A percentile compares a stretch with the other conserved stretches of the same genome.
Conservation (phyloP, 1,140 invertebrate species). For the Acromyrmex heyeri region DNA sequence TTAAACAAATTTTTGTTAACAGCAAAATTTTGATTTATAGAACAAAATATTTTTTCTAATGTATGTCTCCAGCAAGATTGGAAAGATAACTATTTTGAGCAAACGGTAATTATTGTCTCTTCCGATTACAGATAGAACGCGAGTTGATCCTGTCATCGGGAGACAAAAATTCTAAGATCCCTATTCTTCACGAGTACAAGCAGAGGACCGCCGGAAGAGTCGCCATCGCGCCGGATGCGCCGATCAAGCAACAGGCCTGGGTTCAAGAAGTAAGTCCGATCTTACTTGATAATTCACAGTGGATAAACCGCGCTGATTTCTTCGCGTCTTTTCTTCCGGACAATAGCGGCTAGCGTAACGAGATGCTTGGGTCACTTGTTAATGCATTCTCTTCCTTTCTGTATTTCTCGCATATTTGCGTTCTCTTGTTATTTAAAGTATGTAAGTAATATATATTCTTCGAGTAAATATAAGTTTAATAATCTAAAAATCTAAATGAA, state of each 20-base stretch:
- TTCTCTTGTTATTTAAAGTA: background rate
- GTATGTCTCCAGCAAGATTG: no score
- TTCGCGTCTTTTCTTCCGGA: background rate
- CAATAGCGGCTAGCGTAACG: background rate
- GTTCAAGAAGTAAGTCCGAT: conserved; percentile 84
- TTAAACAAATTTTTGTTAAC: no score
- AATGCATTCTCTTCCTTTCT: background rate
- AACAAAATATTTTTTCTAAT: no score
- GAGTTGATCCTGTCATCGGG: conserved; percentile 90
- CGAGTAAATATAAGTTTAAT: background rate
- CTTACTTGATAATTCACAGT: conserved; percentile 37
- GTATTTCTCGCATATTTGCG: background rate
- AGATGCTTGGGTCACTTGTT: background rate
- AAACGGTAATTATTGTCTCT: background rate
- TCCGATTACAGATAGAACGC: conserved; percentile 89
- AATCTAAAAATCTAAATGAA: background rate
- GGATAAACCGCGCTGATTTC: conserved; percentile 15
- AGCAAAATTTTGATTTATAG: no score
- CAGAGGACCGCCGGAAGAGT: conserved; percentile 87
- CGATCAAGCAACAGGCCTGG: conserved; percentile 89
- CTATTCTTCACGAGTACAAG: conserved; percentile 91
- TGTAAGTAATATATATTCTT: background rate
- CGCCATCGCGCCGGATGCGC: conserved; percentile 91
- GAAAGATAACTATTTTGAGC: background rate
- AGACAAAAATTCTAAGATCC: conserved; percentile 92